Evolutionary conservation across 2,113 vertebrate genomes (phyloP), one percentile per base, ranked within the genome.

Genomic region (Probosciger aterrimus): DNA sequence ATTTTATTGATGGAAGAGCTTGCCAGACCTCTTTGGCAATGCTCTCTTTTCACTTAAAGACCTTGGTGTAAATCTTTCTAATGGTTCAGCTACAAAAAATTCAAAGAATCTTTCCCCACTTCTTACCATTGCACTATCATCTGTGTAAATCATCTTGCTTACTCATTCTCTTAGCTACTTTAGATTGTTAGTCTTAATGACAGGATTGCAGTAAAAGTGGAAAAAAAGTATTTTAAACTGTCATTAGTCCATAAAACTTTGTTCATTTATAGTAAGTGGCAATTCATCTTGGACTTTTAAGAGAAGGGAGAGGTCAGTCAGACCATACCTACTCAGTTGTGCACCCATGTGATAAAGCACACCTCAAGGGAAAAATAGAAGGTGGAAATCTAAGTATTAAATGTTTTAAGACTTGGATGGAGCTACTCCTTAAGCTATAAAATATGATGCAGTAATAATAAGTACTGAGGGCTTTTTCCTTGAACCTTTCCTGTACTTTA

Each of bases 131-230:
- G 68, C 82, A 22, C 76, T 81, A 83, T 86, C 95, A 90, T 95
- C 86, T 95, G 86, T 78, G 91, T 97, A 97, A 97, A 95, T 97
- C 94, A 97, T 90, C 73, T 75, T 93, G 95, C 95, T 95, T 95
- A 94, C 95, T 95, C 94, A 92, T 95, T 95, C 95, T 95, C 82
- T 88, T 90, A 91, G 93, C 91, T 95, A 82, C 84, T 95, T 96
- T 82, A 95, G 93, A 96, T 85, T 96, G 96, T 97, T 97, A 97
- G 95, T 96, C 95, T 96, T 96, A 96, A 97, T 95, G 94, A 94
- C 94, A 96, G 86, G 35, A 76, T 60, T 79, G 91, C 91, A 86
- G 87, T 95, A 90, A 94, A 96, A 91, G 80, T 59, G 74, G 69
- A 0, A 2, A 65, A 83, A 84, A 94, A 71, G 94, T 95, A 80